These are phyloP conservation scores for Takifugu bimaculatus DNA, from an alignment of 2,113 vertebrate genomes.

Conservation along the genomic window DNA sequence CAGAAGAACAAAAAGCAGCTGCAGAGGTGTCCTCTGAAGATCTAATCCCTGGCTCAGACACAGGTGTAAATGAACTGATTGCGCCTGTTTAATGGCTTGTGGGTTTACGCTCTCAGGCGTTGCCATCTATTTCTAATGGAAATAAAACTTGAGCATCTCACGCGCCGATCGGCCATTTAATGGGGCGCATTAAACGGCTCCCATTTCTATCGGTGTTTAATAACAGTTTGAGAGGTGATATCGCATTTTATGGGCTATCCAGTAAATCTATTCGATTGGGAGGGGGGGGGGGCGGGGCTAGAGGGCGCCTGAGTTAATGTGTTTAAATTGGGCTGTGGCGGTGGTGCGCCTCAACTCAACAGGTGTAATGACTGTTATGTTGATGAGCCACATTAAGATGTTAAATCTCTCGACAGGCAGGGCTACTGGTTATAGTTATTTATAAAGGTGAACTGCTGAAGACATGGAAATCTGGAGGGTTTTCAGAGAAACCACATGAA, in stretches of 20 bases:
- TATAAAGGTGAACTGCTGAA: too few relatives aligned
- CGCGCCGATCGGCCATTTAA: constrained; percentile 70
- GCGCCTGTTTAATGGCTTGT: constrained; percentile 61
- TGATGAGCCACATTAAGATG: not conserved
- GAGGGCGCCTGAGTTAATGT: constrained; percentile 35
- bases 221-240: constrained; percentile 64
- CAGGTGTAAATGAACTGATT: constrained; percentile 47
- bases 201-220: constrained; percentile 56
- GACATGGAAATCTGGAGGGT: too few relatives aligned
- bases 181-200: constrained; percentile 58
- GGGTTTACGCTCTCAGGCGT: constrained; percentile 57
- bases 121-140: constrained; percentile 58
- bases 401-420: too few relatives aligned
- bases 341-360: too few relatives aligned
- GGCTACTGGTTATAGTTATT: constrained; percentile 17
- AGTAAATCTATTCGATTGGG: constrained; percentile 61
- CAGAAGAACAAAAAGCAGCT: too few relatives aligned
- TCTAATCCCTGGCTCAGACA: constrained; percentile 12
- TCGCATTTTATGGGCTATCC: constrained; percentile 58
- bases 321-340: constrained; percentile 23
- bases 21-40: constrained; percentile 3
- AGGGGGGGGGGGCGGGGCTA: constrained; percentile 11
- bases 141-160: constrained; percentile 62
- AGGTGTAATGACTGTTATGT: too few relatives aligned
- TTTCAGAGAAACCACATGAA: too few relatives aligned